Evolutionary conservation across 2,113 vertebrate species (phyloP).

Genomic region (Microcebus lehilahytsara): DNA sequence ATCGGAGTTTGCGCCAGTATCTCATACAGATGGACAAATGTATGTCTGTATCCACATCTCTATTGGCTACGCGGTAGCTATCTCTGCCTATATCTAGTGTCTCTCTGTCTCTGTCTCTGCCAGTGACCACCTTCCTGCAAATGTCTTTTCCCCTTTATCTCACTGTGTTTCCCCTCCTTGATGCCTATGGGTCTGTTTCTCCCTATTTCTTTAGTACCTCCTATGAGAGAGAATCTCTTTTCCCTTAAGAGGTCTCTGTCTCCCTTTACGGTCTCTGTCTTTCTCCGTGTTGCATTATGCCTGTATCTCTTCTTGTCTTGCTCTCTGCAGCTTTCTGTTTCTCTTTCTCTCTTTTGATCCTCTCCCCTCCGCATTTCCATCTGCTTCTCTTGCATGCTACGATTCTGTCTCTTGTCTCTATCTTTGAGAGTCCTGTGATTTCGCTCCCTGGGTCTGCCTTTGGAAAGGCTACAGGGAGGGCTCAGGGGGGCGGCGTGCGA

Average conservation of each 20-base stretch:
- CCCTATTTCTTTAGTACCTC: background rate
- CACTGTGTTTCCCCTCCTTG: background rate
- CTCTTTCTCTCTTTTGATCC: background rate
- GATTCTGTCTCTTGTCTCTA: background rate
- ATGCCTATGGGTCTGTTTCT: background rate
- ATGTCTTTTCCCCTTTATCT: background rate
- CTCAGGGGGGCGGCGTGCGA: too few species aligned
- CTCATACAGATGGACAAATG: rapidly evolving
- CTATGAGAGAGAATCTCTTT: background rate
- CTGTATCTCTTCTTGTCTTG: background rate
- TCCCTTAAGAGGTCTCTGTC: background rate
- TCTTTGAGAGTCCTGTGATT: background rate
- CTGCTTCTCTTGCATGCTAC: background rate
- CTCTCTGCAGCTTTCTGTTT: background rate
- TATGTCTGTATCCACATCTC: background rate
- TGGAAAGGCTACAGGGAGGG: background rate
- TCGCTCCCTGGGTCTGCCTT: background rate
- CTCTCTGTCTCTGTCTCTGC: background rate
- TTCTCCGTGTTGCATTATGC: background rate
- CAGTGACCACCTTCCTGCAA: background rate
- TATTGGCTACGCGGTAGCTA: background rate
- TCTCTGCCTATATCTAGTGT: background rate
- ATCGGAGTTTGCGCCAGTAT: too few species aligned
- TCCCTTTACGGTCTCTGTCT: background rate
- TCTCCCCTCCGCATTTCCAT: too few species aligned